Evolutionary conservation across 2,888 invertebrate species (phyloP).

Genomic region (Glyphotaelius pellucidus): DNA sequence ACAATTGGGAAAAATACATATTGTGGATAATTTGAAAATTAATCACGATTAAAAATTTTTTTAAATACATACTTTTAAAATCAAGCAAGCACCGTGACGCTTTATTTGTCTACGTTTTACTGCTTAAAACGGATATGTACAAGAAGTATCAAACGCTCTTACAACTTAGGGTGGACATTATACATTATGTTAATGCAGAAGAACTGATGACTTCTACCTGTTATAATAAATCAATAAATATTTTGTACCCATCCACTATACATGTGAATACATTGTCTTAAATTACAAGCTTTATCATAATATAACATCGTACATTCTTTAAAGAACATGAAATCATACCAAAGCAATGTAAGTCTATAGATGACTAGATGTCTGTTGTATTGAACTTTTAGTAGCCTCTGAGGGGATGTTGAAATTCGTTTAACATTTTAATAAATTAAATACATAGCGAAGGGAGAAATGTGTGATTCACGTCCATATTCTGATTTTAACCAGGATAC

Average conservation of each 20-base stretch:
- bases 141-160: slow-evolving; percentile 35
- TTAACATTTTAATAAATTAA: slow-evolving; percentile 19
- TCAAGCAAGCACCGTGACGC: slow-evolving; percentile 26
- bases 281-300: slow-evolving; percentile 39
- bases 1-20: neutral
- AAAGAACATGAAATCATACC: slow-evolving; percentile 28
- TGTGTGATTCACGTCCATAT: neutral
- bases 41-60: neutral
- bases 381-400: slow-evolving; percentile 40
- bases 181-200: neutral
- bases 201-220: slow-evolving; percentile 3
- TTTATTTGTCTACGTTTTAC: slow-evolving; percentile 35
- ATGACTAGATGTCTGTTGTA: slow-evolving; percentile 46
- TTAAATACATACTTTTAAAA: neutral
- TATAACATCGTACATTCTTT: slow-evolving; percentile 11
- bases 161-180: neutral
- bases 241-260: slow-evolving; percentile 24
- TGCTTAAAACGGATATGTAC: slow-evolving; percentile 41
- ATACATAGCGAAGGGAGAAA: neutral
- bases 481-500: neutral
- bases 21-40: neutral
- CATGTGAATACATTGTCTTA: slow-evolving; percentile 36
- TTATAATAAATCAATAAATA: slow-evolving; percentile 25
- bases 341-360: slow-evolving; percentile 37
- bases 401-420: slow-evolving; percentile 29